Base-by-base conservation (phyloP, 2,888 invertebrate genomes). In the Polia nebulosa region DNA sequence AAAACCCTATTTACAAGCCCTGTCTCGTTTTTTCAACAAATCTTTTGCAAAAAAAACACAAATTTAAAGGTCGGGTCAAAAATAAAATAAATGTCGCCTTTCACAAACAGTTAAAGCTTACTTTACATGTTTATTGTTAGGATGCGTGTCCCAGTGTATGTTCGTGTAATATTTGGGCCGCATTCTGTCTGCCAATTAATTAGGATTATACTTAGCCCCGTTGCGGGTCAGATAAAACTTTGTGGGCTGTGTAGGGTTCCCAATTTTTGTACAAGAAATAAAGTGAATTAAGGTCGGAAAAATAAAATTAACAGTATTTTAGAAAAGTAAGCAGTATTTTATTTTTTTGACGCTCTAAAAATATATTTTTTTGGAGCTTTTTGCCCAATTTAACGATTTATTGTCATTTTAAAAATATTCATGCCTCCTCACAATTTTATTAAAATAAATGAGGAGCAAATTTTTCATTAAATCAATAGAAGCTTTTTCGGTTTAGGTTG, bases 161-260 rank as follows among this genome's bases (percentile, higher is more conserved):
- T 89, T 88, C 58, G 76, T 87, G 86, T 89, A 88, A 89, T 87
- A 88, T 89, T 88, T 87, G 87, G 85, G 87, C 88, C 88, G 88
- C 89, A 89, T 89, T 88, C 89, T 90, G 89, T 89, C 89, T 88
- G 87, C 89, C 93, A 93, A 94, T 94, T 94, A 94, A 94, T 94
- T 93, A 92, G 93, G 92, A 94, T 94, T 93, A 93, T 72, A 80
- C 82, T 76, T 82, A 83, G 89, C 86, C 86, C 85, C 87, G 83
- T 82, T 89, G 88, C 87, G 91, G 85, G 80, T 86, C 89, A 92
- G 92, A 94, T 93, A 92, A 93, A 92, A 94, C 90, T 93, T 92
- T 90, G 89, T 83, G 85, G 87, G 85, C 79, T 81, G 70, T 81
- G 70, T 79, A 86, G 86, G 86, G 83, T 27, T 81, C 17, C n/a